Evolutionary conservation across 2,888 invertebrate species (phyloP).

Genomic region (Allophyes oxyacanthae): DNA sequence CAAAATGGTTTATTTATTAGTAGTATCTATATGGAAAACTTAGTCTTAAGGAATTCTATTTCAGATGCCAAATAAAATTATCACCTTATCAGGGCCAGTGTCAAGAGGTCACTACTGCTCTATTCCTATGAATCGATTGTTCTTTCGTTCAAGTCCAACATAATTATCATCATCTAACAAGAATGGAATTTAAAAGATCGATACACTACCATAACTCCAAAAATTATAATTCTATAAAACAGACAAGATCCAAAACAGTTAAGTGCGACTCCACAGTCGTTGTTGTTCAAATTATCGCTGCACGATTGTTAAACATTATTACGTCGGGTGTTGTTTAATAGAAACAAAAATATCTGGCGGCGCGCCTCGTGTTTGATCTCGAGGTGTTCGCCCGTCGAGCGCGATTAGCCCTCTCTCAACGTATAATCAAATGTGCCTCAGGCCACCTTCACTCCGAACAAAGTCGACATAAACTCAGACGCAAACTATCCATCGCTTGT

Average conservation of each 20-base stretch:
- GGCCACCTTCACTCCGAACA: constrained; percentile 72
- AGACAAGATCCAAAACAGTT: background rate
- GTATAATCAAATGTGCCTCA: constrained; percentile 89
- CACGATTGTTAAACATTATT: constrained; percentile 90
- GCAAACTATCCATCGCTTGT: constrained; percentile 62
- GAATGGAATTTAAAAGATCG: too few relatives aligned
- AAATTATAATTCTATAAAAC: background rate
- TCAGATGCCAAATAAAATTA: too few relatives aligned
- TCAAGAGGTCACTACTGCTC: too few relatives aligned
- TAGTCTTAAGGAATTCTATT: too few relatives aligned
- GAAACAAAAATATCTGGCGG: constrained; percentile 90
- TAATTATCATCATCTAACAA: too few relatives aligned
- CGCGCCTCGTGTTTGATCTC: constrained; percentile 90
- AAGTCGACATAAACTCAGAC: constrained; percentile 42
- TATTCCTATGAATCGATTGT: too few relatives aligned
- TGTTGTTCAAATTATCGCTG: constrained; percentile 86
- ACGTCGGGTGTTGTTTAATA: constrained; percentile 90
- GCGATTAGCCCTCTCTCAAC: constrained; percentile 89
- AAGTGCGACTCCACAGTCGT: constrained; percentile 62
- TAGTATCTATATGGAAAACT: too few relatives aligned
- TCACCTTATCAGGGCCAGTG: too few relatives aligned
- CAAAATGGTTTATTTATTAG: too few relatives aligned
- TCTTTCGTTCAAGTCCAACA: too few relatives aligned
- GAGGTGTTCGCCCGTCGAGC: constrained; percentile 89
- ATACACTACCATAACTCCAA: too few relatives aligned